Conservation (phyloP, 1,140 invertebrate species). For the Drosophila pallidifrons region DNA sequence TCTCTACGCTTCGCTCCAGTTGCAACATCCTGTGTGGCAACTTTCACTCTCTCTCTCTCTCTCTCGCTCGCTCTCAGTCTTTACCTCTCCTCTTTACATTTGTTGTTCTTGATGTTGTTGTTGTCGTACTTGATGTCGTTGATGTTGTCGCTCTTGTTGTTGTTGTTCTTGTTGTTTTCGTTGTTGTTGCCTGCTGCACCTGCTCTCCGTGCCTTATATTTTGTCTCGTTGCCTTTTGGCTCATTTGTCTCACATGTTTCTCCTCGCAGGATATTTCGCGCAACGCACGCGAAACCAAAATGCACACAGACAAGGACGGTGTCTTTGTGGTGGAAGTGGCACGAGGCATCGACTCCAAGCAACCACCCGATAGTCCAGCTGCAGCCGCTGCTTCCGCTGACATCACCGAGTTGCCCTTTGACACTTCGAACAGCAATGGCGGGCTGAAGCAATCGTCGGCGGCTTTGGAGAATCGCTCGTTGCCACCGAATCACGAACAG, state of each 20-base stretch:
- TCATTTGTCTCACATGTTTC: slow-evolving; percentile 22
- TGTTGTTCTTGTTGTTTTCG: slow-evolving; percentile 43
- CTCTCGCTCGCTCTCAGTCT: background rate
- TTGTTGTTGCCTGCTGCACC: slow-evolving; percentile 27
- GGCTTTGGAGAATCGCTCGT: slow-evolving; percentile 53
- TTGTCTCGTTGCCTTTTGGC: background rate
- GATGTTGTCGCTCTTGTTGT: slow-evolving; percentile 13
- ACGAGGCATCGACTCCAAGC: slow-evolving; percentile 78
- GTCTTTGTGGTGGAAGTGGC: slow-evolving; percentile 91
- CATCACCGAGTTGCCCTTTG: slow-evolving; percentile 68
- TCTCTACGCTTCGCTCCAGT: slow-evolving; percentile 1
- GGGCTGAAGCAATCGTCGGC: slow-evolving; percentile 31
- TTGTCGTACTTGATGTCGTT: background rate
- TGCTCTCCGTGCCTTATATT: background rate
- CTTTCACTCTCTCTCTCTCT: slow-evolving; percentile 11
- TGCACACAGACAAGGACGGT: slow-evolving; percentile 90
- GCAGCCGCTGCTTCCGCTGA: slow-evolving; percentile 33
- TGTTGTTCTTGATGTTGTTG: slow-evolving; percentile 2
- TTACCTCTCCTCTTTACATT: too few relatives aligned
- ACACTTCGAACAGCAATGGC: slow-evolving; percentile 31
- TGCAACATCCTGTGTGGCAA: slow-evolving; percentile 3
- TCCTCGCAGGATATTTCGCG: slow-evolving; percentile 87
- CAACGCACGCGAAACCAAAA: slow-evolving; percentile 89
- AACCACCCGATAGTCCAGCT: slow-evolving; percentile 70
- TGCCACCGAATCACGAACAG: slow-evolving; percentile 72